Evolutionary conservation across 2,888 invertebrate genomes (phyloP).

Genomic region (Ornithoptera alexandrae): DNA sequence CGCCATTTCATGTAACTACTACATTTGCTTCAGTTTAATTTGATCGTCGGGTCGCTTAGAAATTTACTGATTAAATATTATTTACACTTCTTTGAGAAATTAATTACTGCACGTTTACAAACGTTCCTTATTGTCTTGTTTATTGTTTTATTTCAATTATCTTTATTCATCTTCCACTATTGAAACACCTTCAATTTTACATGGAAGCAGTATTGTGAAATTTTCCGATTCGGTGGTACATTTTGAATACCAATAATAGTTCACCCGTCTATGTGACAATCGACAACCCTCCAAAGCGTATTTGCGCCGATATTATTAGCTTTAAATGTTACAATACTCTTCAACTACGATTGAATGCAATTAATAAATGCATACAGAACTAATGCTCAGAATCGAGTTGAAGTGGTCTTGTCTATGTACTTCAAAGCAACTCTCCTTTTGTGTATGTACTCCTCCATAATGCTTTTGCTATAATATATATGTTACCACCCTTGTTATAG

Average conservation of each 20-base stretch:
- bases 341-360: slow-evolving; percentile 44
- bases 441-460: slow-evolving; percentile 56
- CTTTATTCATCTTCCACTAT: slow-evolving; percentile 52
- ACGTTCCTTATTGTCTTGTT: slow-evolving; percentile 46
- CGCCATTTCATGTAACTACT: slow-evolving; percentile 65
- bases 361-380: slow-evolving; percentile 21
- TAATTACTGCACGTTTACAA: slow-evolving; percentile 60
- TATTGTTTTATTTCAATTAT: slow-evolving; percentile 49
- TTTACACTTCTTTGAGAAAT: slow-evolving; percentile 52
- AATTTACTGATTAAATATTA: slow-evolving; percentile 59
- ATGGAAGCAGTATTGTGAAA: slow-evolving; percentile 65
- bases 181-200: slow-evolving; percentile 66
- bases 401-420: slow-evolving; percentile 36
- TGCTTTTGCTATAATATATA: slow-evolving; percentile 63
- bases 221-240: slow-evolving; percentile 41
- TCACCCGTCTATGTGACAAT: slow-evolving; percentile 67
- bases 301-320: slow-evolving; percentile 52
- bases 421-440: slow-evolving; percentile 39
- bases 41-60: slow-evolving; percentile 65
- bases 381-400: slow-evolving; percentile 35
- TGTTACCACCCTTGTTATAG: slow-evolving; percentile 49
- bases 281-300: slow-evolving; percentile 70
- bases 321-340: slow-evolving; percentile 50
- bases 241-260: slow-evolving; percentile 27
- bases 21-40: slow-evolving; percentile 65